Percentiles rank a stretch among this genome's conserved stretches.
Evolutionary conservation across 2,113 vertebrate genomes (phyloP).

Genomic region (Formicarius rufipectus): DNA sequence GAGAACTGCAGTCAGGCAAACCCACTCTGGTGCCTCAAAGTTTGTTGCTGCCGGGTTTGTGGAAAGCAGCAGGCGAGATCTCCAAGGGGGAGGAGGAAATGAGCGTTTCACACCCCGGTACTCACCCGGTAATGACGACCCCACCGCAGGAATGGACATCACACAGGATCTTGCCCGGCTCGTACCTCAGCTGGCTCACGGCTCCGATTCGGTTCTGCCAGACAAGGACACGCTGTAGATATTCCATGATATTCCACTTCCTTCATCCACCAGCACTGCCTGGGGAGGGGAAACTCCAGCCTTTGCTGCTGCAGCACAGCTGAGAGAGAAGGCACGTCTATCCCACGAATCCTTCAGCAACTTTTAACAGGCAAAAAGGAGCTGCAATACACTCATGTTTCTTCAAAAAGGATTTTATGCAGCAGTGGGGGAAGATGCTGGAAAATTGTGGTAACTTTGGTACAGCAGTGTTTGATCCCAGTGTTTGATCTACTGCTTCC

Average conservation of each 20-base stretch:
- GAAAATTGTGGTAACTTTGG: background rate
- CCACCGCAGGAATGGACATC: slow-evolving; percentile 86
- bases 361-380: background rate
- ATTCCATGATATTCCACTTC: background rate
- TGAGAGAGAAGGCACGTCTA: background rate
- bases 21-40: too few species aligned
- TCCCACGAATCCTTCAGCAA: background rate
- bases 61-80: background rate
- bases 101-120: background rate
- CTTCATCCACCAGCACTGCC: background rate
- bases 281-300: fast-evolving
- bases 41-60: background rate
- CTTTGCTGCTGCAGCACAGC: background rate
- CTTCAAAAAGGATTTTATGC: background rate
- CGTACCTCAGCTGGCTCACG: slow-evolving; percentile 87
- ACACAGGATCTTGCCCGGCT: slow-evolving; percentile 87
- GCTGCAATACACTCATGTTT: background rate
- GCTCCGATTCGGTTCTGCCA: slow-evolving; percentile 84
- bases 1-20: background rate
- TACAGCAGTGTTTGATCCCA: background rate
- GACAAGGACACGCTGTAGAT: background rate
- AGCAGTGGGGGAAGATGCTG: background rate
- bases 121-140: slow-evolving; percentile 90
- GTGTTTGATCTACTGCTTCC: background rate
- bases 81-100: too few species aligned